Percentiles rank a stretch among this genome's conserved stretches.
Evolutionary conservation across 2,797 vertebrate species (phyloP).

Genomic region (Xenentodon cancila): DNA sequence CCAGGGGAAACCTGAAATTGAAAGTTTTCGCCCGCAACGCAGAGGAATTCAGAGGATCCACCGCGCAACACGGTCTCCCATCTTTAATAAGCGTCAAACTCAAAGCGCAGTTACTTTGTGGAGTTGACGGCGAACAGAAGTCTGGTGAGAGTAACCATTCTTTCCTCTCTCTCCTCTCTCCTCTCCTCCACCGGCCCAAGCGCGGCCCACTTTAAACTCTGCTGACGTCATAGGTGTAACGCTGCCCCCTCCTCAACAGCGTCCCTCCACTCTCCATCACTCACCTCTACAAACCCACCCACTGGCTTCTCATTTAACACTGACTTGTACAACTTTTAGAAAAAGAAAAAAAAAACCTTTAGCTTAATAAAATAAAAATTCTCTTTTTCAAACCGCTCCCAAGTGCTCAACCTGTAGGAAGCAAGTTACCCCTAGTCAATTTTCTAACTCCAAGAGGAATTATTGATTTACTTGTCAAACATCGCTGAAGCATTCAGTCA

Average conservation of each 20-base stretch:
- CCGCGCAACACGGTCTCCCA: slow-evolving; percentile 26
- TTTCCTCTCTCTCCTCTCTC: slow-evolving; percentile 55
- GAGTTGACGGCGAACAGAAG: slow-evolving; percentile 33
- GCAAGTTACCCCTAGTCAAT: background rate
- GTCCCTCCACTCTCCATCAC: background rate
- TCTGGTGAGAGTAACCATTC: slow-evolving; percentile 32
- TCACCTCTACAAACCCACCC: background rate
- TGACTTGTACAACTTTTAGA: background rate
- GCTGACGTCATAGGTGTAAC: slow-evolving; percentile 79
- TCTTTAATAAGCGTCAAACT: slow-evolving; percentile 15
- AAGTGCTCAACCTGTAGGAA: slow-evolving; percentile 10
- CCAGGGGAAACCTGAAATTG: slow-evolving; percentile 34
- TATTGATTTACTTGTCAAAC: slow-evolving; percentile 16
- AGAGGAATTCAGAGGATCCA: slow-evolving; percentile 32
- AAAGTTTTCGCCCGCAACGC: slow-evolving; percentile 50
- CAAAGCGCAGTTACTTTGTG: slow-evolving; percentile 11
- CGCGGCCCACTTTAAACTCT: slow-evolving; percentile 88
- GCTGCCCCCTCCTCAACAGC: slow-evolving; percentile 37
- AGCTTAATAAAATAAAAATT: too few species aligned
- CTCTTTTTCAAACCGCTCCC: background rate
- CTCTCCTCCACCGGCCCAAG: slow-evolving; percentile 65
- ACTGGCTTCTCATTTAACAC: background rate
- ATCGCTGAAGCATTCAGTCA: slow-evolving; percentile 34
- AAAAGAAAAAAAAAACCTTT: too few species aligned
- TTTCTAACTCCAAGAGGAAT: slow-evolving; percentile 2